Base-by-base conservation (phyloP, 2,888 invertebrate species). In the Rhimphoctona megacephalus region DNA sequence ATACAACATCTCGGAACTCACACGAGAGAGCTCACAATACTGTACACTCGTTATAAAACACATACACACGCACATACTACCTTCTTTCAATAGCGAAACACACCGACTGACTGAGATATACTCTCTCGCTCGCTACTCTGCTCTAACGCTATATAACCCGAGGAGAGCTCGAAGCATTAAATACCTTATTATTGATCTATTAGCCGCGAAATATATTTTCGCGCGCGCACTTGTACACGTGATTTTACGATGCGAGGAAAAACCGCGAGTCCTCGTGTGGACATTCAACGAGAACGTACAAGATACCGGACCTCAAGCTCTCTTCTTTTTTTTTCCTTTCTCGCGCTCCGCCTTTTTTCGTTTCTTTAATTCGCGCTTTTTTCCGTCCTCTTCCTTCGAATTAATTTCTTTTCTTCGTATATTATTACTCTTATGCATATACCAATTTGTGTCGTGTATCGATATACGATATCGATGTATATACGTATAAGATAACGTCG, bases 121-220 rank as follows among this genome's bases (percentile, higher is more conserved):
- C 89, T 87, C 89, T 89, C 90, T 89, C 89, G 86, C 87, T 61
- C 30, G 61, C 61, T 61, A 88, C 87, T 69, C 73, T 52, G 30
- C 81, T 69, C 54, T 69, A 79, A 66, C 79, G 73, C 74, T 77
- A 69, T 82, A 77, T 69, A 49, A 46, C 74, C 85, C 83, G 70
- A 88, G 86, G 89, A 87, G 85, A 90, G 39, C 85, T 85, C 85
- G 85, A 88, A 90, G 91, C 91, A 93, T 93, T 93, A 94, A 94
- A 94, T 93, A 93, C 92, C 92, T 94, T 94, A 94, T 94, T 94
- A 94, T 94, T 94, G 94, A 94, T 93, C 94, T 94, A 93, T 93
- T 93, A 92, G 90, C 90, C 86, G 90, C 81, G 86, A 86, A 91
- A 90, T 91, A 90, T 90, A 91, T 91, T 92, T 92, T 91, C 92